Percentiles rank a stretch among this genome's conserved stretches.
These are phyloP conservation scores for Alethe castanea DNA, from an alignment of 2,113 vertebrate genomes.

Conservation along the genomic window DNA sequence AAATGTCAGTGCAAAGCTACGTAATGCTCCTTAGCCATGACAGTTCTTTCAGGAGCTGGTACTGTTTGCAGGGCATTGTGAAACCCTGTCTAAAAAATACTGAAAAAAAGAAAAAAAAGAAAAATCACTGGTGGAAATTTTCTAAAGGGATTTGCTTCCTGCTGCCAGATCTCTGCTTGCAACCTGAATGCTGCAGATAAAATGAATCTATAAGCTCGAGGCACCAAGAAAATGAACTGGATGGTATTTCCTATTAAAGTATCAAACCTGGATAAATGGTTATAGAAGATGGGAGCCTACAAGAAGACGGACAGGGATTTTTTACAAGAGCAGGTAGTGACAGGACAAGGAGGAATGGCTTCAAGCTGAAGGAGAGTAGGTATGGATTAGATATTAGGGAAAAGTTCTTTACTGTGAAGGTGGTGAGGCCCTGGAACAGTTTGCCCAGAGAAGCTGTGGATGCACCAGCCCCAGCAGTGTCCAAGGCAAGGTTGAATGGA, in stretches of 20 bases:
- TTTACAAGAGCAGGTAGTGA: background rate
- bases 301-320: background rate
- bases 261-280: background rate
- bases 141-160: background rate
- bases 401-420: background rate
- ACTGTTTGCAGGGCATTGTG: background rate
- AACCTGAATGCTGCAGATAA: background rate
- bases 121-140: background rate
- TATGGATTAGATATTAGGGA: background rate
- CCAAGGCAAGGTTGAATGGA: background rate
- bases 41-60: constrained; percentile 6
- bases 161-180: background rate
- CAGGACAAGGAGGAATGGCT: background rate
- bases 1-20: background rate
- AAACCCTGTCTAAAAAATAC: background rate
- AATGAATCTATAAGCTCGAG: background rate
- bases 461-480: background rate
- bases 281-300: background rate
- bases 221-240: background rate
- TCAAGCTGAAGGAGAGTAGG: background rate
- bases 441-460: background rate
- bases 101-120: background rate
- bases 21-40: background rate
- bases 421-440: background rate
- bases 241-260: background rate